Percentiles rank a stretch among this genome's conserved stretches.
Evolutionary conservation across 2,797 vertebrate genomes (phyloP).

Genomic region (Macropus fuliginosus): DNA sequence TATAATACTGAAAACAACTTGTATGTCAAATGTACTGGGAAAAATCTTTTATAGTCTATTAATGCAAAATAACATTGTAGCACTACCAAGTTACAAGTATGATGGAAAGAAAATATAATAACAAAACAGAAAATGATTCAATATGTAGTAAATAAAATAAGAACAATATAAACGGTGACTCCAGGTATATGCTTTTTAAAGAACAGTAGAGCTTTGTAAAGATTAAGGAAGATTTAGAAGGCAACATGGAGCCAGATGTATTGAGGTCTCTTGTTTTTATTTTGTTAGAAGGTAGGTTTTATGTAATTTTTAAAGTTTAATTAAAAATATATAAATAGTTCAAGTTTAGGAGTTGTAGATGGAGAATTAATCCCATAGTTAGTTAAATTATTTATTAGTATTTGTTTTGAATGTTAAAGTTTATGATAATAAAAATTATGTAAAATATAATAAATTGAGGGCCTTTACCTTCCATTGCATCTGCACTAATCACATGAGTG

Average conservation of each 20-base stretch:
- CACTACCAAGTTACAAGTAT: not conserved
- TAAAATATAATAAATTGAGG: not conserved
- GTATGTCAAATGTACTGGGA: not conserved
- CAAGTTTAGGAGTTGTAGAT: fast-evolving
- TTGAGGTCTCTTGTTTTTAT: not conserved
- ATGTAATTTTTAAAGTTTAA: not conserved
- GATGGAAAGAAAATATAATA: not conserved
- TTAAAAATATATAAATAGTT: fast-evolving
- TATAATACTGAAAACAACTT: not conserved
- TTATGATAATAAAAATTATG: not conserved
- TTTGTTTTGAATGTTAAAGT: fast-evolving
- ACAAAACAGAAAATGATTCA: not conserved
- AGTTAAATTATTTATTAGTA: fast-evolving
- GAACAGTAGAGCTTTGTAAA: not conserved
- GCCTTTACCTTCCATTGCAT: constrained; percentile 89
- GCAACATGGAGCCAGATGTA: not conserved
- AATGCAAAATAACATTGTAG: not conserved
- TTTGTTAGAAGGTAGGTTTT: not conserved
- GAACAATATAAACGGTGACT: not conserved
- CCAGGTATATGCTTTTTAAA: not conserved
- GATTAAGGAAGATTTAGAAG: not conserved
- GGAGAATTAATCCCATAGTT: fast-evolving
- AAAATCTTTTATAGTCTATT: not conserved
- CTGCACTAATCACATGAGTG: constrained; percentile 84
- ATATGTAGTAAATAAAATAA: not conserved